Conservation (phyloP, 1,140 invertebrate genomes). For the Aleiodes sp. region DNA sequence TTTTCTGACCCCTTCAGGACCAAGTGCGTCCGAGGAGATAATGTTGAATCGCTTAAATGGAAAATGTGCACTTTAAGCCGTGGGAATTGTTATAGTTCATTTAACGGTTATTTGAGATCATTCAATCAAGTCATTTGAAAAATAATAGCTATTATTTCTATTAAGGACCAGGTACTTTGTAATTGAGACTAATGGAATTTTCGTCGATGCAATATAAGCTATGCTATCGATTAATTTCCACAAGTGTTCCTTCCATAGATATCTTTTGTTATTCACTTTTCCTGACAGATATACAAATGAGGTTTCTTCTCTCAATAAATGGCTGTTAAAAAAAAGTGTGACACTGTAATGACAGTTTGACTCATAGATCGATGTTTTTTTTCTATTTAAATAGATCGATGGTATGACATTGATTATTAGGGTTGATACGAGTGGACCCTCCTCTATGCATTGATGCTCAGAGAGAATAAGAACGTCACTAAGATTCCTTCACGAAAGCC, state of each 20-base stretch:
- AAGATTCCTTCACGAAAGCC: slow-evolving; percentile 39
- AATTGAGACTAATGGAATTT: no score
- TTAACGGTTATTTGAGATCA: no score
- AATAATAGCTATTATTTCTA: no score
- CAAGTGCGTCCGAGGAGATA: neutral
- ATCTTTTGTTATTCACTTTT: neutral
- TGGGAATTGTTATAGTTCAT: neutral
- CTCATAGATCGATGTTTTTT: no score
- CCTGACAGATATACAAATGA: neutral
- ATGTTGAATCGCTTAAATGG: neutral
- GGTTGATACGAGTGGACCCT: neutral
- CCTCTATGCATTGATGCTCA: neutral
- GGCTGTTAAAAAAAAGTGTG: neutral
- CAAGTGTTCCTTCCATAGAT: no score
- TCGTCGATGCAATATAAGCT: no score
- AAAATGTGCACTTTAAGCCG: neutral
- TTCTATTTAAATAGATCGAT: no score
- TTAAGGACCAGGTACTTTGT: no score
- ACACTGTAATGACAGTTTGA: neutral
- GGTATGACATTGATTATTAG: slow-evolving; percentile 26
- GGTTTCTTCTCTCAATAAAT: neutral
- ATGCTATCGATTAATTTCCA: no score
- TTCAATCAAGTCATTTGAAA: no score
- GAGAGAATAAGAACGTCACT: slow-evolving; percentile 32
- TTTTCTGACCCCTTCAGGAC: neutral